Evolutionary conservation across 53 echinoderm and acorn worm genomes (phyloP).

Genomic region (Actinopyga echinites): DNA sequence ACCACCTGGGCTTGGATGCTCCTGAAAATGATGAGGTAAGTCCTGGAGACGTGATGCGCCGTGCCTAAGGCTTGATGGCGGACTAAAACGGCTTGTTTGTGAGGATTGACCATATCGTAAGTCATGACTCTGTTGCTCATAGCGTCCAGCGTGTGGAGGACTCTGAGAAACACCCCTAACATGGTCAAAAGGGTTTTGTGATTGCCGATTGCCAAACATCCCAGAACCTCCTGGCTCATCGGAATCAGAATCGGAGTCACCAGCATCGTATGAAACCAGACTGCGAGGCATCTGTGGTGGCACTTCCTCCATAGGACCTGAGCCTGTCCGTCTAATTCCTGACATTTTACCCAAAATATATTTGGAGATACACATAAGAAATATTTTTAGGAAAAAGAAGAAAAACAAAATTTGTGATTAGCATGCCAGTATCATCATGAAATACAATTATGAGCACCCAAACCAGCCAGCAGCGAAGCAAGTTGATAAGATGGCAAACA

Average conservation of each 20-base stretch:
- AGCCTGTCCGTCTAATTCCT: constrained; percentile 45
- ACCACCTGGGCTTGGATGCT: not conserved
- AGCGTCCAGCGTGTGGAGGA: constrained; percentile 27
- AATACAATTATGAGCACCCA: not conserved
- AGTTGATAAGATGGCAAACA: not conserved
- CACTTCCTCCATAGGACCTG: constrained; percentile 55
- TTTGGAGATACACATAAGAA: not conserved
- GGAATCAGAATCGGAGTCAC: constrained; percentile 81
- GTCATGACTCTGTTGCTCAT: constrained; percentile 27
- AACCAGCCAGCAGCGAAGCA: not conserved
- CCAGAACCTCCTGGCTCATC: constrained; percentile 40
- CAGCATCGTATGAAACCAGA: constrained; percentile 76
- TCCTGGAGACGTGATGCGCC: not conserved
- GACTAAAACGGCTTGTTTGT: constrained; percentile 25
- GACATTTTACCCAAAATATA: constrained; percentile 14
- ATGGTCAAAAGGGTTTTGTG: constrained; percentile 31
- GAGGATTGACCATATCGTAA: not conserved
- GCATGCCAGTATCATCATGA: not conserved
- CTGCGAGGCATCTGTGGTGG: constrained; percentile 61
- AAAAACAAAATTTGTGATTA: not conserved
- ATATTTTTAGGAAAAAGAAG: not conserved
- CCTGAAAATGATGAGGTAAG: constrained; percentile 2
- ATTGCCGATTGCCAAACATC: not conserved
- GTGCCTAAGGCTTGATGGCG: constrained; percentile 20
- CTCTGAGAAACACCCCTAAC: not conserved